phyloP scores from a whole-genome alignment of 2,888 invertebrate genomes.

The Bimastos eiseni region DNA sequence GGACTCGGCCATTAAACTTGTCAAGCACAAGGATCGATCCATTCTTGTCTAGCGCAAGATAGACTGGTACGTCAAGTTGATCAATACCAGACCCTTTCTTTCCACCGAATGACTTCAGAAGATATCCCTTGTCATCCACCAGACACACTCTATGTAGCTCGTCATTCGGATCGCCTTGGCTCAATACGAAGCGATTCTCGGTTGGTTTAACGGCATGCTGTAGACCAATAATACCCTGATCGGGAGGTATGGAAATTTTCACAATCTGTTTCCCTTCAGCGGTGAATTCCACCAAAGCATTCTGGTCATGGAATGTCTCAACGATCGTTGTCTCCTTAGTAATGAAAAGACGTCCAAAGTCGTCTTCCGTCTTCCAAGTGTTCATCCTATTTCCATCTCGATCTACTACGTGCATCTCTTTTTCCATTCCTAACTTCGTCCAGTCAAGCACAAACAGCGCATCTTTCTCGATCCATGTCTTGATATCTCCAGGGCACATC shows the following conservation, averaged over 20 bases:
- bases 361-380: neutral
- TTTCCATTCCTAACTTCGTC: neutral
- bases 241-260: neutral
- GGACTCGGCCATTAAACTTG: neutral
- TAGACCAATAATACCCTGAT: neutral
- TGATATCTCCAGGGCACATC: neutral
- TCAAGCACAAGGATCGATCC: neutral
- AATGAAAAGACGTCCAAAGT: neutral
- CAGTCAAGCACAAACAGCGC: neutral
- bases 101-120: neutral
- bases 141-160: neutral
- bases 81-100: neutral
- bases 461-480: neutral
- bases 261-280: neutral
- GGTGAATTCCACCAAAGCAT: neutral
- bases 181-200: neutral
- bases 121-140: neutral
- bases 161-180: neutral
- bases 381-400: neutral
- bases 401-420: neutral
- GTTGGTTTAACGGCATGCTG: neutral
- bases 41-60: neutral
- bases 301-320: neutral
- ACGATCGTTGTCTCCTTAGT: neutral
- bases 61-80: neutral